Conservation (phyloP, 2,888 invertebrate species). For the Conus canariensis region DNA sequence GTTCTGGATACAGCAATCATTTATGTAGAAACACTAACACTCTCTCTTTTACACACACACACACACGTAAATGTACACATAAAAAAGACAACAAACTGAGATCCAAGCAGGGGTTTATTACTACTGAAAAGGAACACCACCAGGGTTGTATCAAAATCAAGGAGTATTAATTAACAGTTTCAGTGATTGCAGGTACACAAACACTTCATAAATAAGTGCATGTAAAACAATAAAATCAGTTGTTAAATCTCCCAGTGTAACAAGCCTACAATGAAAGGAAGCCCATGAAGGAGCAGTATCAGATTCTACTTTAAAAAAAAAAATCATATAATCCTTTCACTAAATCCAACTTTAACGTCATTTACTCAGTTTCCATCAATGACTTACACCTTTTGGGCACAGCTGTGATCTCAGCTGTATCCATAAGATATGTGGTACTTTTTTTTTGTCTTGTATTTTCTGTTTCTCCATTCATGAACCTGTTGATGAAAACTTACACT, state of each 20-base stretch:
- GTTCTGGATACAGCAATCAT: background rate
- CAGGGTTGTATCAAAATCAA: background rate
- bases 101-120: background rate
- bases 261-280: background rate
- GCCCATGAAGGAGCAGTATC: too few species aligned
- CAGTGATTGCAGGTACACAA: background rate
- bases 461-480: too few species aligned
- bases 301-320: too few species aligned
- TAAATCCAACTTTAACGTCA: background rate
- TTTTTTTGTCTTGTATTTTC: too few species aligned
- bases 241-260: background rate
- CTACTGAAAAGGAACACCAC: background rate
- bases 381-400: too few species aligned
- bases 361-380: too few species aligned
- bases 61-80: slow-evolving; percentile 13
- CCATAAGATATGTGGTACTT: too few species aligned
- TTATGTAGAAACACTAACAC: background rate
- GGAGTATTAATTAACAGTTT: background rate
- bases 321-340: too few species aligned
- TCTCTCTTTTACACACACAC: background rate
- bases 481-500: too few species aligned
- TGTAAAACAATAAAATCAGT: background rate
- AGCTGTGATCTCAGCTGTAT: too few species aligned
- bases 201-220: background rate
- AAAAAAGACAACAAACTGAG: background rate